A percentile compares a stretch with the other conserved stretches of the same genome.
Evolutionary conservation across 2,113 vertebrate species (phyloP).

Genomic region (Geococcyx californianus): DNA sequence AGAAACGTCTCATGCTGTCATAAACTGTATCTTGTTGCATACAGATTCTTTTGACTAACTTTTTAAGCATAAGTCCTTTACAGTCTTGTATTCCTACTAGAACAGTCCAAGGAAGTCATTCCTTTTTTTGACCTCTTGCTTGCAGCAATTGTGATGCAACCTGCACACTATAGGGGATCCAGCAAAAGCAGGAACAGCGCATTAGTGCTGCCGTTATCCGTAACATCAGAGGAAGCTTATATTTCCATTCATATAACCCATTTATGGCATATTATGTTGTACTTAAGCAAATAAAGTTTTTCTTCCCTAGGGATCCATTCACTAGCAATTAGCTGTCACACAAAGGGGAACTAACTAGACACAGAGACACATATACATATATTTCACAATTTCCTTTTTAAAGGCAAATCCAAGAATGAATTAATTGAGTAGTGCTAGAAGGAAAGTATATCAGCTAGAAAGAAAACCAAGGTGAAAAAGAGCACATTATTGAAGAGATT

Average conservation of each 20-base stretch:
- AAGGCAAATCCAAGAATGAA: background rate
- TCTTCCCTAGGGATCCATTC: constrained; percentile 31
- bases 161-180: background rate
- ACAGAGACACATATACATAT: background rate
- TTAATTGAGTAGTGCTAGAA: constrained; percentile 6
- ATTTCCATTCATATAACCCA: background rate
- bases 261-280: background rate
- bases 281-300: constrained; percentile 52
- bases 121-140: background rate
- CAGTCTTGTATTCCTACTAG: background rate
- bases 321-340: constrained; percentile 29
- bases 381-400: constrained; percentile 7
- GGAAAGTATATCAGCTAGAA: background rate
- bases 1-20: background rate
- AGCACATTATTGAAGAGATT: background rate
- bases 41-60: background rate
- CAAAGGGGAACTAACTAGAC: constrained; percentile 5
- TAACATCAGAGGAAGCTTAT: background rate
- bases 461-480: background rate
- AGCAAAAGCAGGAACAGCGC: background rate
- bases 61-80: background rate
- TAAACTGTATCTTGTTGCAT: background rate
- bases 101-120: background rate
- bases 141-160: background rate
- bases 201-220: background rate